Evolutionary conservation across 2,113 vertebrate species (phyloP).

Genomic region (Perca flavescens): DNA sequence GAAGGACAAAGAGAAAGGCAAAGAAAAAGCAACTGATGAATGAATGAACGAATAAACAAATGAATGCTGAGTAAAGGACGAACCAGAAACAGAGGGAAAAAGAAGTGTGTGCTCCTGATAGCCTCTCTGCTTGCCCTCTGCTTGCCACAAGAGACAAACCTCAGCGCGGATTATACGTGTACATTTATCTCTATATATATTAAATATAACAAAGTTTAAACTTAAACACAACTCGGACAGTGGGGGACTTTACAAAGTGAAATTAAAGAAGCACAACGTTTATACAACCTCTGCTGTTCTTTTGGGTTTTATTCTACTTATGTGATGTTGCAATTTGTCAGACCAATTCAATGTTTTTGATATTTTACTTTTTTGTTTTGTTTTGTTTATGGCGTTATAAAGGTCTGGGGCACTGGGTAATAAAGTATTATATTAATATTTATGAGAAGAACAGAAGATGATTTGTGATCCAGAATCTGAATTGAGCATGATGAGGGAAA

Average conservation of each 20-base stretch:
- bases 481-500: conserved; percentile 29
- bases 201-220: conserved; percentile 82
- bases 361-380: conserved; percentile 56
- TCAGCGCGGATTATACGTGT: conserved; percentile 79
- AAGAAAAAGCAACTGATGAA: conserved; percentile 30
- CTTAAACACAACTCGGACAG: conserved; percentile 74
- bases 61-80: conserved; percentile 47
- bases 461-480: conserved; percentile 53
- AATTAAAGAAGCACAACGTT: conserved; percentile 88
- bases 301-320: conserved; percentile 79
- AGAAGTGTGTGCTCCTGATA: conserved; percentile 50
- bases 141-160: conserved; percentile 72
- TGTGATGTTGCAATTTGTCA: conserved; percentile 80
- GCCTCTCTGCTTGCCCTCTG: conserved; percentile 59
- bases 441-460: conserved; percentile 51
- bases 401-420: conserved; percentile 57
- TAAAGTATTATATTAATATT: conserved; percentile 76
- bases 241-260: conserved; percentile 76
- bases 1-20: conserved; percentile 52
- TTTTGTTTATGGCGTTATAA: conserved; percentile 55
- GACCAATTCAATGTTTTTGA: conserved; percentile 75
- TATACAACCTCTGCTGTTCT: conserved; percentile 83
- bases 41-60: conserved; percentile 52
- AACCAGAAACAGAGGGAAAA: conserved; percentile 48
- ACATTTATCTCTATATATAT: conserved; percentile 85